Evolutionary conservation across 2,797 vertebrate species (phyloP), one percentile per base, ranked within the genome.

Genomic region (Lithobates pipiens): DNA sequence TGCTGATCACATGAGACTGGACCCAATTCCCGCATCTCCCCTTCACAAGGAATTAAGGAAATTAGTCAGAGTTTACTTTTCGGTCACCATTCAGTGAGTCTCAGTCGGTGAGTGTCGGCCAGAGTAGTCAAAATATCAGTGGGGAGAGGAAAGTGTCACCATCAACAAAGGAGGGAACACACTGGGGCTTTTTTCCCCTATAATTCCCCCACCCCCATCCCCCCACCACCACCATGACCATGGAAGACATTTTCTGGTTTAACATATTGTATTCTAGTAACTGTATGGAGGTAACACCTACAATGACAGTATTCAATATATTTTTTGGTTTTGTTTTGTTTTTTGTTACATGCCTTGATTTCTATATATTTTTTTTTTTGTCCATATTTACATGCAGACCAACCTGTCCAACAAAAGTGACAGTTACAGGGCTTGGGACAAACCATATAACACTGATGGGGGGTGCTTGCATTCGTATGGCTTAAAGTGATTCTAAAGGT

Each of bases 1-100:
- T 91, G 88, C 70, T 94, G 93, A 95, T 95, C 95, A 95, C 91
- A 94, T 88, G 87, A 88, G 21, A 10, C 36, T 23, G 46, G 77
- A 54, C 44, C 42, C 42, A 32, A 13, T 16, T 15, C 10, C 67
- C 25, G n/a, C 67, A 34, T 80, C 77, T 75, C 11, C 23, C 3
- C 32, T 76, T 54, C 68, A n/a, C 15, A 85, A 89, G 67, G 75
- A 77, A 89, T 86, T 87, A 76, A 85, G 70, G 86, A 89, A 91
- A 90, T 93, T 91, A 89, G 89, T 92, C 88, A 89, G 73, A 88
- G 85, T 95, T 95, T 92, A 90, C 86, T 88, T 88, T 90, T 93
- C 89, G 86, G 88, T 90, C 92, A 92, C 89, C 90, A 90, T 93
- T 91, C 91, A 86, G 85, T 91, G 93, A 89, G 84, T 91, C 89